Base-by-base conservation (phyloP, 2,888 invertebrate genomes). In the Oasisia sp. region DNA sequence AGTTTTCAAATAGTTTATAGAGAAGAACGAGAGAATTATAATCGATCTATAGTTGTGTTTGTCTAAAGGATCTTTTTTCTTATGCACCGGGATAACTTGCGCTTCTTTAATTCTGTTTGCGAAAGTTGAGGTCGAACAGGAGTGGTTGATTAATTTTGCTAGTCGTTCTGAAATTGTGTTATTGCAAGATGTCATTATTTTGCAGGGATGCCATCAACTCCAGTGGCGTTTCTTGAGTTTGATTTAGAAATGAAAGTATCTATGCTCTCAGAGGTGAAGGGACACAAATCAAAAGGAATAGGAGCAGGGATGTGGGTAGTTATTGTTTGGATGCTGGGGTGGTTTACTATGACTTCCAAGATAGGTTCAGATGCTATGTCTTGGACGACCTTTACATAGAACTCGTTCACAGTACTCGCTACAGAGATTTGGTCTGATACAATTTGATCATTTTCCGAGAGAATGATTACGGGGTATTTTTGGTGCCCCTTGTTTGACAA, bases 1-100 rank as follows among this genome's bases (percentile, higher is more conserved):
- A 93, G 90, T 93, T 93, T 92, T 89, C 93, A 27, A 93, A 90
- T 91, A 45, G 45, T 45, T 93, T n/a, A n/a, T 93, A 27, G 93
- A 93, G 50, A 92, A 44, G n/a, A 92, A 56, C 8, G 92, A 92
- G 27, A 93, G 89, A 12, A 93, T 91, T 91, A 93, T 94, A 19
- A 93, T 92, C 50, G 92, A 92, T 89, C 92, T 91, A 89, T 94
- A 93, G 32, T 93, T 93, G n/a, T n/a, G n/a, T n/a, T n/a, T n/a
- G n/a, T n/a, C n/a, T n/a, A n/a, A n/a, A n/a, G n/a, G n/a, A n/a
- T n/a, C n/a, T n/a, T n/a, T n/a, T n/a, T n/a, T n/a, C n/a, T n/a
- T n/a, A n/a, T n/a, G n/a, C n/a, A n/a, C n/a, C n/a, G n/a, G n/a
- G n/a, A n/a, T n/a, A n/a, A n/a, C n/a, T n/a, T n/a, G n/a, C n/a